Evolutionary conservation across 1,140 invertebrate genomes (phyloP).

Genomic region (Carcinoscorpius rotundicauda): DNA sequence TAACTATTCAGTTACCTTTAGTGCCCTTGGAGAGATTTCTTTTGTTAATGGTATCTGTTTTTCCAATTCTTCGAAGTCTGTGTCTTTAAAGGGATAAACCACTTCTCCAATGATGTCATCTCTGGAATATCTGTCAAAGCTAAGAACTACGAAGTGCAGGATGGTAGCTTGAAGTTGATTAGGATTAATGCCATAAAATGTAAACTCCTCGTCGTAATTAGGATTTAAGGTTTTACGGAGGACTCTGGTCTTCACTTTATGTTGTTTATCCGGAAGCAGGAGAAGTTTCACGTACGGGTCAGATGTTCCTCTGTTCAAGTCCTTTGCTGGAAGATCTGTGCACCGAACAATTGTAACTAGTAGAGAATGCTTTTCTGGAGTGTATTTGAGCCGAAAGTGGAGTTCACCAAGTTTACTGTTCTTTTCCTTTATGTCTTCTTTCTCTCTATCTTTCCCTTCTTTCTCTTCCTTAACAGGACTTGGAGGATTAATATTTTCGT

Average conservation of each 20-base stretch:
- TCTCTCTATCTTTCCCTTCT: slow-evolving; percentile 21
- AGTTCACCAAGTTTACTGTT: slow-evolving; percentile 60
- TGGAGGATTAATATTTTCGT: slow-evolving; percentile 32
- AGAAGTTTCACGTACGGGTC: slow-evolving; percentile 94
- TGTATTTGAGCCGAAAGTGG: slow-evolving; percentile 75
- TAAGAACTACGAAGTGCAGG: slow-evolving; percentile 85
- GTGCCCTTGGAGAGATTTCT: slow-evolving; percentile 22
- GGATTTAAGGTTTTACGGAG: slow-evolving; percentile 83
- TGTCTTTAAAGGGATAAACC: slow-evolving; percentile 46
- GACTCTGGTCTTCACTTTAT: slow-evolving; percentile 90
- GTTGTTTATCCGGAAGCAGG: slow-evolving; percentile 83
- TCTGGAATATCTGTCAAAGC: slow-evolving; percentile 92
- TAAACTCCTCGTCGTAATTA: slow-evolving; percentile 92
- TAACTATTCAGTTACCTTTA: slow-evolving; percentile 15
- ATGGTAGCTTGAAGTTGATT: slow-evolving; percentile 73
- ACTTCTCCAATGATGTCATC: slow-evolving; percentile 97
- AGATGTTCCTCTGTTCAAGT: slow-evolving; percentile 46
- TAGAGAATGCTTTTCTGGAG: slow-evolving; percentile 73
- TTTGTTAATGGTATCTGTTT: slow-evolving; percentile 22
- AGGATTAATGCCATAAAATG: slow-evolving; percentile 80
- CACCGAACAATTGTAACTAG: slow-evolving; percentile 83
- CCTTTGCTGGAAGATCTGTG: slow-evolving; percentile 63
- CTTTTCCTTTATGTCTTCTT: slow-evolving; percentile 29
- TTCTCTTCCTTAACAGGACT: slow-evolving; percentile 44
- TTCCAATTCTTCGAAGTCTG: slow-evolving; percentile 17